Conservation (phyloP, 2,797 vertebrate genomes). For the Etheostoma nigrum region DNA sequence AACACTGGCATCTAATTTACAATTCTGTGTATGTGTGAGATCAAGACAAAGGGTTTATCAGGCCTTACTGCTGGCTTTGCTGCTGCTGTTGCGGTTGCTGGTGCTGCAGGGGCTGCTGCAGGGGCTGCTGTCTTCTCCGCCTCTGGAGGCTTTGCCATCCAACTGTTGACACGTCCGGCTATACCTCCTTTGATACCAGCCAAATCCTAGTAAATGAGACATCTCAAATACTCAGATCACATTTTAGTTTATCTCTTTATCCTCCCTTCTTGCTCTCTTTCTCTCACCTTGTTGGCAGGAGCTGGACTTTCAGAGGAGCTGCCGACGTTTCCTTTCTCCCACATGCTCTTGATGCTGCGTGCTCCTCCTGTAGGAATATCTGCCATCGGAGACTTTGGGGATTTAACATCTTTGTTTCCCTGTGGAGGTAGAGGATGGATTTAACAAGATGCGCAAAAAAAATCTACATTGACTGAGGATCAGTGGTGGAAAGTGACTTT, state of each 20-base stretch:
- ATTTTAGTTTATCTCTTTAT: not conserved
- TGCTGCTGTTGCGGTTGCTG: conserved; percentile 49
- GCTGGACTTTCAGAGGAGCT: conserved; percentile 84
- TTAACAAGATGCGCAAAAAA: not conserved
- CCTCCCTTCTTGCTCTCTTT: not conserved
- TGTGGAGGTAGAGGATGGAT: conserved; percentile 64
- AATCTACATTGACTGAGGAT: not conserved
- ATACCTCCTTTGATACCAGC: conserved; percentile 90
- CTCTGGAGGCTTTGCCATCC: conserved; percentile 88
- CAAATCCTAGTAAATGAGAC: conserved; percentile 85
- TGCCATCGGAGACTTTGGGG: conserved; percentile 85
- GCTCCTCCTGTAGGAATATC: conserved; percentile 91
- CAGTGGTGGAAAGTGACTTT: conserved; percentile 3
- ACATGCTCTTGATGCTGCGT: conserved; percentile 97
- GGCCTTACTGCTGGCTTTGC: conserved; percentile 75
- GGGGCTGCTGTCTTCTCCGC: conserved; percentile 65
- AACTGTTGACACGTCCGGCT: conserved; percentile 91
- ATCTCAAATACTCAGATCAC: not conserved
- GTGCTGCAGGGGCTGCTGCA: conserved; percentile 43
- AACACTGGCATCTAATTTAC: conserved; percentile 45
- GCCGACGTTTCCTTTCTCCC: conserved; percentile 94
- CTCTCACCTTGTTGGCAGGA: conserved; percentile 88
- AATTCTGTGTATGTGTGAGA: conserved; percentile 29
- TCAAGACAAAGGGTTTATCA: conserved; percentile 40
- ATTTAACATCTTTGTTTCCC: conserved; percentile 89